Evolutionary conservation across 2,888 invertebrate genomes (phyloP), one percentile per base, ranked within the genome.

Genomic region (Nephrocerus scutellatus): DNA sequence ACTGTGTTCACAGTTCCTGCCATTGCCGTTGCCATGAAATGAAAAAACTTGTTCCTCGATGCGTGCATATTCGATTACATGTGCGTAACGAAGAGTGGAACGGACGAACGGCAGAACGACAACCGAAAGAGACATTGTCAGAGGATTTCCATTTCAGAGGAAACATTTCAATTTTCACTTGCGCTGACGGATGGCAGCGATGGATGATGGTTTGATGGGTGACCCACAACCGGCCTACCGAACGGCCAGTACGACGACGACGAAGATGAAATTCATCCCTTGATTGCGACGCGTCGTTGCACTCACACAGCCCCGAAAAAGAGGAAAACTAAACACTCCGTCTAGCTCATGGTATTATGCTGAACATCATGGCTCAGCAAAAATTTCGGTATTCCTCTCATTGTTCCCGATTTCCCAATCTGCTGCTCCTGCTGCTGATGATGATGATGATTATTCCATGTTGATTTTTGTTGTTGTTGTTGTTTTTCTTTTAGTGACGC

Each of bases 141-240:
- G 16, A 25, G 25, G 24, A 24, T 34, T 34, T 25, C 24, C 25
- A 24, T 34, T 46, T 44, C 39, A 46, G 40, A 41, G 43, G 45
- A 36, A 48, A 48, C 49, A 50, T 46, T 47, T 49, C 44, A 50
- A 51, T 51, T 52, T 52, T 46, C 46, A 44, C 44, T 49, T 36
- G 33, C 25, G 32, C 25, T 18, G 25, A 18, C 19, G 10, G n/a
- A 53, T 57, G 54, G 57, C 49, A 49, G 32, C 30, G n/a, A n/a
- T n/a, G n/a, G n/a, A n/a, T n/a, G n/a, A n/a, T n/a, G n/a, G n/a
- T n/a, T n/a, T n/a, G n/a, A n/a, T n/a, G n/a, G n/a, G n/a, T n/a
- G n/a, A n/a, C n/a, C n/a, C n/a, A n/a, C n/a, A n/a, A n/a, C n/a
- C n/a, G n/a, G n/a, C n/a, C n/a, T n/a, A n/a, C n/a, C n/a, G n/a